Evolutionary conservation across 2,888 invertebrate species (phyloP), one percentile per base, ranked within the genome.

Genomic region (Brachyopa scutellaris): DNA sequence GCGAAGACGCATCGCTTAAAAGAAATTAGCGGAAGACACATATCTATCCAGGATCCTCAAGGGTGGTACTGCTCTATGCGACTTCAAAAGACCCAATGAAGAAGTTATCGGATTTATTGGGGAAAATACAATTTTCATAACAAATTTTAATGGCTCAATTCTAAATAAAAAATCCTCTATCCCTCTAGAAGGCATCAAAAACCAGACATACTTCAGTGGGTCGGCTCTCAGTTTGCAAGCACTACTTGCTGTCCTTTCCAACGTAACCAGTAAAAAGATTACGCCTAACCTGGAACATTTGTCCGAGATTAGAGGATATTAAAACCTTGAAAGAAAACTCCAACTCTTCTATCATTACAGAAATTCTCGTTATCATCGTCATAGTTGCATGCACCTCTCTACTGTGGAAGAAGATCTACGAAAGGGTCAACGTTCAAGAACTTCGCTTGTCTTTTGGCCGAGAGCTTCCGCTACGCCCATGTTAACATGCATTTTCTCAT

Each of bases 301-400:
- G 40, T 9, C 7, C 29, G 29, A 4, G 8, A 29, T 29, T 21
- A 9, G 9, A 45, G 9, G 9, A 19, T 19, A 45, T 21, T 45
- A 45, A 45, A 45, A 19, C 42, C 19, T 21, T 45, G 19, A 45
- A 45, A 45, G 19, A 45, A 45, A 45, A 19, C 19, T 19, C 19
- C 19, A 21, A 45, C 19, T 21, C 21, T 19, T 21, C 42, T 19
- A 21, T 45, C 19, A 45, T 45, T 45, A 45, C 42, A 45, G 19
- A 45, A 19, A 0, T 45, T 45, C 19, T 2, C 42, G 19, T 45
- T 19, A 19, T 45, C 42, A 3, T 45, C 15, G 21, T 11, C n/a
- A 21, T 45, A 21, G 29, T 9, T 29, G 9, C 3, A 1, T 6
- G 2, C 5, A 29, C 9, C 9, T 29, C 8, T 29, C 29, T 29